phyloP scores from a whole-genome alignment of 1,140 invertebrate species.

The Carcinoscorpius rotundicauda region DNA sequence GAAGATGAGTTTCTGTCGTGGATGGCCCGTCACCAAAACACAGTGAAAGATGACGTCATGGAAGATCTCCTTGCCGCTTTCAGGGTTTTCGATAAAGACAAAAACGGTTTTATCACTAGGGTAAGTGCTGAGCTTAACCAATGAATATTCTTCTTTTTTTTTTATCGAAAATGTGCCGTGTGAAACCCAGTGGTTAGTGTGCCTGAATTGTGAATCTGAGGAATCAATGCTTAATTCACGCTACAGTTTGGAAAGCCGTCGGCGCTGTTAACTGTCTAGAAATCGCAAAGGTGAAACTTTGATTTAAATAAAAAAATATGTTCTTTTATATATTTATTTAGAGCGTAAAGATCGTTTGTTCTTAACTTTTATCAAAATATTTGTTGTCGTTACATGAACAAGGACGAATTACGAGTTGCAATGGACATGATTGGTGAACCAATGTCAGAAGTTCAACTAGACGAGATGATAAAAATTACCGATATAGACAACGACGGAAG shows the following conservation, averaged over 20 bases:
- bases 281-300: no score
- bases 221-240: no score
- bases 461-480: conserved; percentile 52
- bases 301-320: no score
- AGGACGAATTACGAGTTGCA: conserved; percentile 53
- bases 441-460: conserved; percentile 53
- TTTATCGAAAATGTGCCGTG: background rate
- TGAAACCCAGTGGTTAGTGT: no score
- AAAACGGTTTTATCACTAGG: conserved; percentile 57
- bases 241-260: no score
- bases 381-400: no score
- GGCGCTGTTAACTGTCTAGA: no score
- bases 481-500: conserved; percentile 61
- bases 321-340: no score
- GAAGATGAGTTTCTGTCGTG: conserved; percentile 27
- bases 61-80: conserved; percentile 59
- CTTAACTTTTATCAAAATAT: no score
- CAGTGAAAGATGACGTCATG: conserved; percentile 23
- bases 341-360: no score
- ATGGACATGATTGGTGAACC: conserved; percentile 65
- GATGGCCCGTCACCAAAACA: conserved; percentile 18
- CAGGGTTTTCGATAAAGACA: conserved; percentile 60
- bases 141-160: conserved; percentile 2
- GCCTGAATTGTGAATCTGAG: no score
- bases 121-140: conserved; percentile 21